phyloP scores from a whole-genome alignment of 2,113 vertebrate species.

The Periophthalmus modestus region DNA sequence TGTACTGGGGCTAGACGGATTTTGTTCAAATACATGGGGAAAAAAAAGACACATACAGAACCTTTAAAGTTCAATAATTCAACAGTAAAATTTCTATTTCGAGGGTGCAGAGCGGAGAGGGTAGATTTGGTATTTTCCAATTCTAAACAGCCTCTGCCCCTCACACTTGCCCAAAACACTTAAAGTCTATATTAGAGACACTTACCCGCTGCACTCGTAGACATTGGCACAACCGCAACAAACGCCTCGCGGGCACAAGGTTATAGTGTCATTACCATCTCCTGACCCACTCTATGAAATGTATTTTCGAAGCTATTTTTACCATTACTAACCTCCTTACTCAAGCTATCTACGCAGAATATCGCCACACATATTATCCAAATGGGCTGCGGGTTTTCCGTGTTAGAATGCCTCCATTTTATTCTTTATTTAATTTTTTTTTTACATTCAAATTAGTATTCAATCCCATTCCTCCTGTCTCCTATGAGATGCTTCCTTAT shows the following conservation, averaged over 20 bases:
- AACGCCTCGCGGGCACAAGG: conserved; percentile 59
- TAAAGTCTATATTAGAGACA: conserved; percentile 69
- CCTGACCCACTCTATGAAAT: conserved; percentile 43
- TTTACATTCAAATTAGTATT: conserved; percentile 58
- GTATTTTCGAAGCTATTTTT: conserved; percentile 25
- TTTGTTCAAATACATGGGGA: too few species aligned
- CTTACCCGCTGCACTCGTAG: conserved; percentile 55
- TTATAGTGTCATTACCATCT: conserved; percentile 51
- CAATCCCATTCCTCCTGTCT: conserved; percentile 33
- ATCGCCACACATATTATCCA: conserved; percentile 15
- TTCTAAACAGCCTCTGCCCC: conserved; percentile 53
- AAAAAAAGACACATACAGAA: too few species aligned
- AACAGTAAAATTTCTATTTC: conserved; percentile 22
- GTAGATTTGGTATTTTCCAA: conserved; percentile 23
- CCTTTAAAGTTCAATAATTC: neutral
- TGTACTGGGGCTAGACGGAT: too few species aligned
- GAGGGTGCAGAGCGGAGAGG: conserved; percentile 13
- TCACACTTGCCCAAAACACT: conserved; percentile 62
- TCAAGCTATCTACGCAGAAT: conserved; percentile 14
- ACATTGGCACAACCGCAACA: conserved; percentile 56
- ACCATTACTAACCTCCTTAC: conserved; percentile 15
- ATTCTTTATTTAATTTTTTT: conserved; percentile 41
- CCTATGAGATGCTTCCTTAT: conserved; percentile 58
- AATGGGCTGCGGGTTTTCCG: conserved; percentile 11
- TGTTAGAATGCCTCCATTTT: conserved; percentile 23